Percentiles rank a stretch among this genome's conserved stretches.
Conservation (phyloP, 2,113 vertebrate genomes). For the Albula goreensis region DNA sequence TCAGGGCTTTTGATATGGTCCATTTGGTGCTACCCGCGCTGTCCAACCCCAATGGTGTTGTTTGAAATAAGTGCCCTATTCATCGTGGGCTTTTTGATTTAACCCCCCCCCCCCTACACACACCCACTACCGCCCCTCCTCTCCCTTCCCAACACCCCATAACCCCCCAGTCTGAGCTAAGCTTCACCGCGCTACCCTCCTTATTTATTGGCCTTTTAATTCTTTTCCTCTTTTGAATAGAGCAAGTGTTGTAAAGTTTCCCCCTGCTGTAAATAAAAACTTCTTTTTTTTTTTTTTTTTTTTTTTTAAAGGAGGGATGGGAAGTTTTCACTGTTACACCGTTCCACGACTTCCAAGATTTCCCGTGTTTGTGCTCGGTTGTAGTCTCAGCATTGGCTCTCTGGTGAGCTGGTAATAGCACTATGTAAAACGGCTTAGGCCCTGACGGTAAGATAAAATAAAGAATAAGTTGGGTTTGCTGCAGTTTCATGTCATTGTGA, state of each 20-base stretch:
- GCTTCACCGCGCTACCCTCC: conserved; percentile 5
- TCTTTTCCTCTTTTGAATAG: conserved; percentile 44
- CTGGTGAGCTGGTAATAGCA: neutral
- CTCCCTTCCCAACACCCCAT: too few relatives aligned
- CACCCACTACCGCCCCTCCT: neutral
- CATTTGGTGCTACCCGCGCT: conserved; percentile 55
- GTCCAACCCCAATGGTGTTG: conserved; percentile 25
- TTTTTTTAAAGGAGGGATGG: too few relatives aligned
- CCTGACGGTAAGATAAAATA: neutral
- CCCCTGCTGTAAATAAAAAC: conserved; percentile 28
- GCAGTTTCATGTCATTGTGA: neutral
- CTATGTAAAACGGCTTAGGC: neutral
- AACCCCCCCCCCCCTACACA: neutral
- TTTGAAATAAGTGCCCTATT: conserved; percentile 22
- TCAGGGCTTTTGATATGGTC: conserved; percentile 60
- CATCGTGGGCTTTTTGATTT: neutral
- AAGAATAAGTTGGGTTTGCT: neutral
- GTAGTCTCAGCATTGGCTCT: neutral
- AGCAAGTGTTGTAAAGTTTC: conserved; percentile 34
- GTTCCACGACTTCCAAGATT: neutral
- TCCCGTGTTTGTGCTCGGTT: neutral
- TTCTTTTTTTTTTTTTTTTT: too few relatives aligned
- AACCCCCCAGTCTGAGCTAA: conserved; percentile 7
- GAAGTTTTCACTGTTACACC: neutral
- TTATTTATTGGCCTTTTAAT: conserved; percentile 27